Conservation (phyloP, 2,888 invertebrate genomes). For the Drepana falcataria region DNA sequence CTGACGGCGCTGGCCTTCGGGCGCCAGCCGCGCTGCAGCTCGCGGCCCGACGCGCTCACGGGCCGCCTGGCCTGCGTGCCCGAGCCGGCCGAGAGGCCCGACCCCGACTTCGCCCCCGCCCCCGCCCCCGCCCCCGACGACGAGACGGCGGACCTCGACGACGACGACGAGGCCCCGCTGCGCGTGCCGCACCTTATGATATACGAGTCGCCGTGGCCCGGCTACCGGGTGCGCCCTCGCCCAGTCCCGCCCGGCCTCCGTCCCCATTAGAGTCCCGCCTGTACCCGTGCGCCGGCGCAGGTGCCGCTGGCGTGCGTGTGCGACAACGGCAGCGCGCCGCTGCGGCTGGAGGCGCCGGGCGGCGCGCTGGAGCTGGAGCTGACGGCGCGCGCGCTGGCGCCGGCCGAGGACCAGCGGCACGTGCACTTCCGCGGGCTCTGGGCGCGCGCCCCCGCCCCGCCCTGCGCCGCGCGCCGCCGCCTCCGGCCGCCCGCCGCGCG, state of each 20-base stretch:
- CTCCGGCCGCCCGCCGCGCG: slow-evolving; percentile 45
- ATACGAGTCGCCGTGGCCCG: slow-evolving; percentile 86
- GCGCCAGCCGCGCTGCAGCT: slow-evolving; percentile 77
- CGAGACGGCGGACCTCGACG: slow-evolving; percentile 21
- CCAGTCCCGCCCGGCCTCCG: slow-evolving; percentile 71
- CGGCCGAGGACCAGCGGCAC: slow-evolving; percentile 89
- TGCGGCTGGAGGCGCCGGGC: slow-evolving; percentile 39
- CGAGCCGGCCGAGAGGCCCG: slow-evolving; percentile 34
- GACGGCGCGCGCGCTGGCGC: slow-evolving; percentile 84
- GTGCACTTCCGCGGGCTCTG: slow-evolving; percentile 86
- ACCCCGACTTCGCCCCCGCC: no score
- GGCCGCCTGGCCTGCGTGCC: slow-evolving; percentile 74
- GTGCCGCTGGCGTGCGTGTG: slow-evolving; percentile 88
- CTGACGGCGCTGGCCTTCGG: slow-evolving; percentile 87
- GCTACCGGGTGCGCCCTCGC: slow-evolving; percentile 66
- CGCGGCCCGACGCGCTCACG: slow-evolving; percentile 85
- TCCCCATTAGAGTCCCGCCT: neutral
- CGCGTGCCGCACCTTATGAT: slow-evolving; percentile 77
- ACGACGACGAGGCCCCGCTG: slow-evolving; percentile 55
- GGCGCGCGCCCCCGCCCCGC: slow-evolving; percentile 27
- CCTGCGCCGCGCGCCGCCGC: slow-evolving; percentile 39
- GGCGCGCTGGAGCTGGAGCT: slow-evolving; percentile 86
- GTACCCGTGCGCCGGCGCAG: slow-evolving; percentile 17
- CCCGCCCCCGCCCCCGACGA: slow-evolving; percentile 24
- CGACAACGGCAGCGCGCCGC: slow-evolving; percentile 80